Percentiles rank a stretch among this genome's conserved stretches.
Conservation (phyloP, 2,113 vertebrate species). For the Passer montanus region DNA sequence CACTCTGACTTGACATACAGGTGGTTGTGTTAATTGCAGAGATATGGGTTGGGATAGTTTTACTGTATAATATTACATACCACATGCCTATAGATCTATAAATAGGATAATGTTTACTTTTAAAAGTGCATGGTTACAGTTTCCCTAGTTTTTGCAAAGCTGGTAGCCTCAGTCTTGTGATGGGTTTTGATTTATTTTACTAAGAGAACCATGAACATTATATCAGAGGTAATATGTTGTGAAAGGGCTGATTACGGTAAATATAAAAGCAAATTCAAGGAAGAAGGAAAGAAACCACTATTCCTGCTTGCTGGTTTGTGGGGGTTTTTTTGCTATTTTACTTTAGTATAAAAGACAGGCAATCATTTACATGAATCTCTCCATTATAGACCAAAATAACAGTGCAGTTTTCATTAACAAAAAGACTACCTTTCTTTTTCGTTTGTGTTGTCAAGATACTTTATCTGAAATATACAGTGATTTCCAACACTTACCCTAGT, state of each 20-base stretch:
- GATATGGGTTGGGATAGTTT: neutral
- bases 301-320: neutral
- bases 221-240: neutral
- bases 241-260: neutral
- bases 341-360: slow-evolving; percentile 55
- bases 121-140: neutral
- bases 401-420: slow-evolving; percentile 73
- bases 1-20: neutral
- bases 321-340: slow-evolving; percentile 14
- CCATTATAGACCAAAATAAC: slow-evolving; percentile 73
- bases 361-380: slow-evolving; percentile 72
- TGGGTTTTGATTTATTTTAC: neutral
- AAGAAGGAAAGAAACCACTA: neutral
- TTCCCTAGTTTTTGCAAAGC: neutral
- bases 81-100: neutral
- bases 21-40: neutral
- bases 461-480: slow-evolving; percentile 70
- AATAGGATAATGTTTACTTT: neutral
- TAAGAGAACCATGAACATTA: neutral
- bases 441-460: slow-evolving; percentile 75
- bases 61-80: neutral
- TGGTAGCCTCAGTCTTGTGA: neutral
- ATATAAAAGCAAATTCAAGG: slow-evolving; percentile 5
- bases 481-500: slow-evolving; percentile 74
- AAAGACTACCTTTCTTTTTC: slow-evolving; percentile 67